These are phyloP conservation scores for Falco peregrinus DNA, from an alignment of 2,797 vertebrate genomes.

Conservation along the genomic window DNA sequence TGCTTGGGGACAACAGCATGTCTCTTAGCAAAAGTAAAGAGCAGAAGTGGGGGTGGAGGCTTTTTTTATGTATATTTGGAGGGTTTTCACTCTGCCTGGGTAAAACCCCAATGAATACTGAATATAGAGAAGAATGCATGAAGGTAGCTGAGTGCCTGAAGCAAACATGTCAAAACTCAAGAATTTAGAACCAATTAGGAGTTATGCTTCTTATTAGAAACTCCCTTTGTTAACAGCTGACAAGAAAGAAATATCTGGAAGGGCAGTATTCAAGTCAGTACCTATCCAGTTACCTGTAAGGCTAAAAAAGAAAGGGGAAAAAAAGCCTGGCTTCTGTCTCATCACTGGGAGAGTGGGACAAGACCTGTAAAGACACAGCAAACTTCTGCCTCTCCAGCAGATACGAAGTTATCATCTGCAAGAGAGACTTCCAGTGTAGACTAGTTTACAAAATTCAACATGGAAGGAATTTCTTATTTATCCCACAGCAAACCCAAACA, in stretches of 20 bases:
- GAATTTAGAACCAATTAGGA: not conserved
- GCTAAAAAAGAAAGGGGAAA: not conserved
- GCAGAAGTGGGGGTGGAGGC: not conserved
- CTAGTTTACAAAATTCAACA: not conserved
- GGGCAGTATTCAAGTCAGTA: not conserved
- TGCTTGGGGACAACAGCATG: not conserved
- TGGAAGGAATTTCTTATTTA: not conserved
- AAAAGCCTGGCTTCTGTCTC: not conserved
- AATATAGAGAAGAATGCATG: not conserved
- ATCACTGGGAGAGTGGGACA: not conserved
- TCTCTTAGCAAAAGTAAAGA: not conserved
- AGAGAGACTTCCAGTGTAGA: not conserved
- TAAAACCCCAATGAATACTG: not conserved
- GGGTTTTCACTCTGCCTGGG: not conserved
- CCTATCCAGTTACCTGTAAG: not conserved
- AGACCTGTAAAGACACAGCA: not conserved
- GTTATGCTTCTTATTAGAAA: not conserved
- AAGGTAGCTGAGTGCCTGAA: not conserved
- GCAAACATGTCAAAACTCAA: not conserved
- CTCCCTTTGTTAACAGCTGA: not conserved
- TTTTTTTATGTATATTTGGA: not conserved
- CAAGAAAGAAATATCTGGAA: not conserved
- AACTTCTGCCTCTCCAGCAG: not conserved
- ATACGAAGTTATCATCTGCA: fast-evolving
- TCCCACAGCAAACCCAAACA: not conserved